A percentile compares a stretch with the other conserved stretches of the same genome.
Evolutionary conservation across 2,113 vertebrate species (phyloP).

Genomic region (Melanerpes aurifrons): DNA sequence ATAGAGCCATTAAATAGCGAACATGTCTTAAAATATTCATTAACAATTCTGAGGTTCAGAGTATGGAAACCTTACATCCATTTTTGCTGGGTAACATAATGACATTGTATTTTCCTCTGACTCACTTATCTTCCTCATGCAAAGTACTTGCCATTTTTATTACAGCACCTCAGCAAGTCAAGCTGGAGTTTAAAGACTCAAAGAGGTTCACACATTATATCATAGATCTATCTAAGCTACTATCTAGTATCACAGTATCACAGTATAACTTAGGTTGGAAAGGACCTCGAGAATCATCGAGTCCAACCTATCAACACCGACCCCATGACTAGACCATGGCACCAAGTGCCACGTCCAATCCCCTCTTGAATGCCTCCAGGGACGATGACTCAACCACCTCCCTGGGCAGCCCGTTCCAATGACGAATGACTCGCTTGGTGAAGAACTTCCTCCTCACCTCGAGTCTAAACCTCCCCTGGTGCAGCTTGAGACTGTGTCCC

Average conservation of each 20-base stretch:
- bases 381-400: too few species aligned
- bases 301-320: too few species aligned
- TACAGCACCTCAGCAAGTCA: not conserved
- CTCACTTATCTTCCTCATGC: not conserved
- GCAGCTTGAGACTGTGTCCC: too few species aligned
- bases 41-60: not conserved
- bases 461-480: too few species aligned
- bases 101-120: not conserved
- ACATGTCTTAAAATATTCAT: constrained; percentile 1
- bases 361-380: too few species aligned
- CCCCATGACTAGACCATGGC: too few species aligned
- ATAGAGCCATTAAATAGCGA: not conserved
- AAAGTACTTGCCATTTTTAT: constrained; percentile 1
- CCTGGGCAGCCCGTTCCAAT: too few species aligned
- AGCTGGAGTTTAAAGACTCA: not conserved
- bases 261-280: too few species aligned
- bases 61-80: not conserved
- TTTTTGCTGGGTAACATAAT: not conserved
- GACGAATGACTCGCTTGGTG: too few species aligned
- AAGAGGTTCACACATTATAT: not conserved
- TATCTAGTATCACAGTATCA: not conserved
- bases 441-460: too few species aligned
- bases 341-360: too few species aligned
- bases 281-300: too few species aligned
- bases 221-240: not conserved